A percentile compares a stretch with the other conserved stretches of the same genome.
Conservation (phyloP, 2,888 invertebrate species). For the Hypolimnas misippus region DNA sequence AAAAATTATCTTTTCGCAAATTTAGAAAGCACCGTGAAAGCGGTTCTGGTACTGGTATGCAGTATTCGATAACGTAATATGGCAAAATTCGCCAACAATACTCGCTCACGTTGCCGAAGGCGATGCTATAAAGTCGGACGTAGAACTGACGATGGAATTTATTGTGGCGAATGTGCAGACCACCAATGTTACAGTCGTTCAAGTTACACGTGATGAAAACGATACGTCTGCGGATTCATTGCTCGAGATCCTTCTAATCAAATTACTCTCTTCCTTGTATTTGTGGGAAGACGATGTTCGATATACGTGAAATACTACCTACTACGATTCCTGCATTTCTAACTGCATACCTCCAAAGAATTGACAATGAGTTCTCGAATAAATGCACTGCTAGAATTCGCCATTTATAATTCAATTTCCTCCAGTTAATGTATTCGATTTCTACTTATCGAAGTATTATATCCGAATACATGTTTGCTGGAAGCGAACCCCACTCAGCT, state of each 20-base stretch:
- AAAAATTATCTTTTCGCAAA: constrained; percentile 63
- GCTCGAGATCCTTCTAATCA: constrained; percentile 26
- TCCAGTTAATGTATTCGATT: constrained; percentile 28
- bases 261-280: constrained; percentile 27
- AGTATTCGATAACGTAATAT: constrained; percentile 64
- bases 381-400: neutral
- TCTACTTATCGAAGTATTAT: constrained; percentile 27
- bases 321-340: neutral
- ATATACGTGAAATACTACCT: neutral
- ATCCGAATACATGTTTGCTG: constrained; percentile 30
- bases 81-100: constrained; percentile 69
- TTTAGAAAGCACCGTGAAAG: constrained; percentile 75
- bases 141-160: constrained; percentile 35
- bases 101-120: constrained; percentile 55
- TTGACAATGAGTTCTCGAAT: neutral
- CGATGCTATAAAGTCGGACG: constrained; percentile 41
- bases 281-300: constrained; percentile 13
- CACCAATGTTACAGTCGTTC: constrained; percentile 29
- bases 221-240: constrained; percentile 34
- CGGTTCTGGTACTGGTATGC: constrained; percentile 58
- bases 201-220: constrained; percentile 36
- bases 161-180: constrained; percentile 32
- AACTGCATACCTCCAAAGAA: neutral
- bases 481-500: constrained; percentile 16
- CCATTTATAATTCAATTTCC: constrained; percentile 32